These are phyloP conservation scores for Hycleus cichorii DNA, from an alignment of 1,140 invertebrate genomes.

Conservation along the genomic window DNA sequence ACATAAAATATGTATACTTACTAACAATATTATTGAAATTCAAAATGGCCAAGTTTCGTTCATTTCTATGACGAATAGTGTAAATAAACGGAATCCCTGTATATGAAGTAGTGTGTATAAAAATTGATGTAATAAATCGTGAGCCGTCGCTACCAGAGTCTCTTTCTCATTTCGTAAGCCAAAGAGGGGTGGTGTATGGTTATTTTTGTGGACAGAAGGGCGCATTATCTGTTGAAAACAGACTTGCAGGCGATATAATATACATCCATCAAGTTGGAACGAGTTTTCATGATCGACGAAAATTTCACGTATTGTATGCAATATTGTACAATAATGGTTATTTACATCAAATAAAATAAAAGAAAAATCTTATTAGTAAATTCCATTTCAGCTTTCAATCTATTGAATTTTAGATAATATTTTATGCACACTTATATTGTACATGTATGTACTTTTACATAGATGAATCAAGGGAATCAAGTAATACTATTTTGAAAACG, in stretches of 20 bases:
- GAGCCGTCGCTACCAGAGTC: constrained; percentile 16
- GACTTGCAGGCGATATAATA: constrained; percentile 16
- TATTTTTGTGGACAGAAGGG: constrained; percentile 15
- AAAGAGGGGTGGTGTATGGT: constrained; percentile 9
- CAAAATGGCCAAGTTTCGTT: too few relatives aligned
- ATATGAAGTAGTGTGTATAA: constrained; percentile 14
- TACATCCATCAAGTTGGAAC: constrained; percentile 14
- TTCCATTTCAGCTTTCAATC: not conserved
- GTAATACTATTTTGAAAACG: constrained; percentile 13
- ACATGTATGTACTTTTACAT: too few relatives aligned
- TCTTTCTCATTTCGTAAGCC: constrained; percentile 20
- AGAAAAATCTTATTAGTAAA: too few relatives aligned
- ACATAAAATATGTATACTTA: too few relatives aligned
- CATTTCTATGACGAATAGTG: constrained; percentile 5
- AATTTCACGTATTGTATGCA: constrained; percentile 12
- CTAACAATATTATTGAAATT: constrained; percentile 4
- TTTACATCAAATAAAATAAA: too few relatives aligned
- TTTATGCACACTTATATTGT: not conserved
- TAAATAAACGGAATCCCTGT: constrained; percentile 3
- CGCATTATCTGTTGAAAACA: constrained; percentile 18
- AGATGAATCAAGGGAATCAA: constrained; percentile 5
- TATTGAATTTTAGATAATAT: constrained; percentile 13
- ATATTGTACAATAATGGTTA: too few relatives aligned
- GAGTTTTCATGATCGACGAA: constrained; percentile 6
- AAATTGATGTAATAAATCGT: constrained; percentile 21